Base-by-base conservation (phyloP, 1,140 invertebrate species). In the Heliconius nattereri region DNA sequence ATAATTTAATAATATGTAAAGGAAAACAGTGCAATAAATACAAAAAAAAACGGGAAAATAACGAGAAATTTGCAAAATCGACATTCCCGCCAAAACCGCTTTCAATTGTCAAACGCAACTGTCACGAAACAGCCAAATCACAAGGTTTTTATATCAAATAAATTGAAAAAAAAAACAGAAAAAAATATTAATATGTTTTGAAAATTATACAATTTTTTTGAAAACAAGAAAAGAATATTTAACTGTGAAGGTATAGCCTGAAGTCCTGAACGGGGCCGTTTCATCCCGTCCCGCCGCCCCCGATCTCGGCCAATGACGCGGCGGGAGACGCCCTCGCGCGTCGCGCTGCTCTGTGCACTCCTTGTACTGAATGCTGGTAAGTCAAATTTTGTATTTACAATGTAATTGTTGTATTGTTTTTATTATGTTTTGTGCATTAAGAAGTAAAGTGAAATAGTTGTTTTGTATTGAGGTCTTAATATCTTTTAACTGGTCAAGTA, bases 221-320 rank as follows among this genome's bases (percentile, higher is more conserved):
- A 23, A 23, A 9, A 60, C 5, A 60, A 60, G 7, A 26, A 23
- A n/a, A 23, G 52, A 54, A n/a, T n/a, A 26, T 66, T 29, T 13
- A 66, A 66, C 26, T 66, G 26, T 66, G 60, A 66, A 66, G 60
- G 60, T 66, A 66, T 66, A 29, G 60, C 60, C 60, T 66, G 60
- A 26, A 66, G 11, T 23, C 60, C 60, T 66, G 60, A 26, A 29
- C 60, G 60, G 60, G 60, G 60, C 60, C 76, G 83, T 87, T 84
- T 74, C 60, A 75, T 79, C 77, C 76, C 79, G 81, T 86, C 83
- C 83, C 78, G 84, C 71, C 88, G 89, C 89, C 89, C 88, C 86
- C 84, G 83, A 72, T 82, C 74, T 86, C 85, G 85, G 85, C 91
- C 90, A 92, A 92, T 92, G 91, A 85, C 85, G 89, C 82, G 79